phyloP scores from a whole-genome alignment of 2,113 vertebrate species.

The Lepus europaeus region DNA sequence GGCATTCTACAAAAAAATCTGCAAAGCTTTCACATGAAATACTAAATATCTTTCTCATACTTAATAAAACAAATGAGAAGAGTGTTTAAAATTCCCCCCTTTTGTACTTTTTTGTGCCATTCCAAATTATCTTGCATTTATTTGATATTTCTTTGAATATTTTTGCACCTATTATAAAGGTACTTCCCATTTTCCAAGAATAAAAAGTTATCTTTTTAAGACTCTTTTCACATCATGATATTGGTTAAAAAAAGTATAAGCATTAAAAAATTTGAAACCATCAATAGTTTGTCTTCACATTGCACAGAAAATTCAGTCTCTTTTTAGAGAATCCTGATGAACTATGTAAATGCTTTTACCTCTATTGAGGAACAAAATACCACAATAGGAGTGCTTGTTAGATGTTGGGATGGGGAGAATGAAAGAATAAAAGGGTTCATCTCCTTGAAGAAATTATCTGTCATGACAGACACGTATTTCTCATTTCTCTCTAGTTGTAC shows the following conservation, averaged over 20 bases:
- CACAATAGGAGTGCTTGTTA: not conserved
- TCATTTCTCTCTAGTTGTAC: not conserved
- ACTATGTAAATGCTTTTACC: not conserved
- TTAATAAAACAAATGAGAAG: not conserved
- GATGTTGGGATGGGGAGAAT: not conserved
- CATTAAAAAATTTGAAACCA: not conserved
- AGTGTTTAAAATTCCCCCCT: constrained; percentile 3
- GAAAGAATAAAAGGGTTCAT: not conserved
- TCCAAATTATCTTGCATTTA: not conserved
- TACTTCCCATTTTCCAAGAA: not conserved
- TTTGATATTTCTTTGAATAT: not conserved
- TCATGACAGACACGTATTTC: not conserved
- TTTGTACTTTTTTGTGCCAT: not conserved
- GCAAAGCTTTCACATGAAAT: constrained; percentile 46
- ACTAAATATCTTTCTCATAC: not conserved
- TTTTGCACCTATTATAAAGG: constrained; percentile 20
- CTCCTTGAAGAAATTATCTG: not conserved
- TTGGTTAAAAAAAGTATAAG: constrained; percentile 26
- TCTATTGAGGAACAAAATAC: not conserved
- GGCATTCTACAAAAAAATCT: not conserved
- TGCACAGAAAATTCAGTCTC: constrained; percentile 24
- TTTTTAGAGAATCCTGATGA: constrained; percentile 19
- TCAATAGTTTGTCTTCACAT: constrained; percentile 23
- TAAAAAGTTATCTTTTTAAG: constrained; percentile 18
- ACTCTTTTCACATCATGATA: constrained; percentile 26